Base-by-base conservation (phyloP, 1,140 invertebrate genomes). In the Plectus sambesii region DNA sequence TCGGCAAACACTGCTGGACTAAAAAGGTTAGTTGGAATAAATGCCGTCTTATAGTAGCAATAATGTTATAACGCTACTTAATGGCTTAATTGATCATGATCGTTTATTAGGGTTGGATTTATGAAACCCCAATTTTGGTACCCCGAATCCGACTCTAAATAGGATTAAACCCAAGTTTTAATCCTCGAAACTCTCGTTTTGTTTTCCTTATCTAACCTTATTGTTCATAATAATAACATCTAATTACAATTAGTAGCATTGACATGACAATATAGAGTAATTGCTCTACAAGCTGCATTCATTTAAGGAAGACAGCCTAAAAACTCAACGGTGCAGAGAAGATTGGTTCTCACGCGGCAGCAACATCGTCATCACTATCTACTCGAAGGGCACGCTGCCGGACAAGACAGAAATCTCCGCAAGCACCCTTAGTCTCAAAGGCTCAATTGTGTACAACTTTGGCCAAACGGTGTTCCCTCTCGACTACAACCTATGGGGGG, bases 1-100 rank as follows among this genome's bases (percentile, higher is more conserved):
- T 75, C 47, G 89, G 87, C 2, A 75, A 74, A 49, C 93, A 98
- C 74, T 69, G 80, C 39, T 99, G 89, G 88, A 74, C 79, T 42
- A 84, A 85, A 82, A 67, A 72, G 64, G 65, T 82, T 81, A 74
- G 59, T 40, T 56, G n/a, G n/a, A n/a, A n/a, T n/a, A n/a, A n/a
- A n/a, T n/a, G n/a, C n/a, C n/a, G n/a, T n/a, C n/a, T n/a, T n/a
- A n/a, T n/a, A n/a, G n/a, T n/a, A n/a, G n/a, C n/a, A n/a, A n/a
- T n/a, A n/a, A n/a, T n/a, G n/a, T n/a, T n/a, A n/a, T n/a, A n/a
- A n/a, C n/a, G n/a, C n/a, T n/a, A n/a, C n/a, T n/a, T n/a, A n/a
- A n/a, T n/a, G n/a, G n/a, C n/a, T n/a, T n/a, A n/a, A n/a, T n/a
- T n/a, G n/a, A n/a, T n/a, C n/a, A n/a, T n/a, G n/a, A n/a, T n/a